Evolutionary conservation across 2,888 invertebrate species (phyloP).

Genomic region (Keiferia lycopersicella): DNA sequence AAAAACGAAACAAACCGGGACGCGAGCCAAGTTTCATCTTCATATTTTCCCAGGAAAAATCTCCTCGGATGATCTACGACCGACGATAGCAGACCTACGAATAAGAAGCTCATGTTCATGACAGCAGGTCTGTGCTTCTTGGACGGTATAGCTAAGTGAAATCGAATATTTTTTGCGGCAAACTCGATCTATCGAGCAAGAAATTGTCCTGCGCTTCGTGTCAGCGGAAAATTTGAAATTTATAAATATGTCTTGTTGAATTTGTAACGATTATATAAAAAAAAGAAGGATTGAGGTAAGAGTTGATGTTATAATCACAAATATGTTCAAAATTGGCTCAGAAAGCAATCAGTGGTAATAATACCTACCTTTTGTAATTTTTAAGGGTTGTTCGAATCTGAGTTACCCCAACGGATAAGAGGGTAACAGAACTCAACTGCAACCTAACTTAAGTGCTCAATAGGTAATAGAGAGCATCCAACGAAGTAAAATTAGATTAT

Average conservation of each 20-base stretch:
- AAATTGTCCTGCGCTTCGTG: conserved; percentile 32
- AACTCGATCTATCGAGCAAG: conserved; percentile 33
- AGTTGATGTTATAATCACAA: no score
- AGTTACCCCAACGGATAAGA: no score
- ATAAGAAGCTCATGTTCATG: neutral
- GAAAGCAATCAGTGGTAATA: no score
- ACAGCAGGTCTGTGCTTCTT: conserved; percentile 26
- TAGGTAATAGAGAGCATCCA: no score
- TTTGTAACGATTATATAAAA: neutral
- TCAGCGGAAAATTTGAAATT: conserved; percentile 22
- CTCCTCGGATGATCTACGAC: conserved; percentile 42
- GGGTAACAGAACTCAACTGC: no score
- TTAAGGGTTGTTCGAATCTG: no score
- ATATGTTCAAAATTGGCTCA: no score
- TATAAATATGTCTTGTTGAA: conserved; percentile 15
- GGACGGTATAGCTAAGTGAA: conserved; percentile 42
- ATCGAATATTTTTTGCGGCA: conserved; percentile 47
- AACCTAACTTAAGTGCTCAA: no score
- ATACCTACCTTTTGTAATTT: no score
- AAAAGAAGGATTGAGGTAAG: neutral
- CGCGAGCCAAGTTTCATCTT: conserved; percentile 51
- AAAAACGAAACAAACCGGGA: conserved; percentile 47
- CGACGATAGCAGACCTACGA: conserved; percentile 32
- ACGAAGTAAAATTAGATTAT: no score
- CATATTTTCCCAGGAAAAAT: conserved; percentile 50